Conservation (phyloP, 1,140 invertebrate species). For the Bombus impatiens region DNA sequence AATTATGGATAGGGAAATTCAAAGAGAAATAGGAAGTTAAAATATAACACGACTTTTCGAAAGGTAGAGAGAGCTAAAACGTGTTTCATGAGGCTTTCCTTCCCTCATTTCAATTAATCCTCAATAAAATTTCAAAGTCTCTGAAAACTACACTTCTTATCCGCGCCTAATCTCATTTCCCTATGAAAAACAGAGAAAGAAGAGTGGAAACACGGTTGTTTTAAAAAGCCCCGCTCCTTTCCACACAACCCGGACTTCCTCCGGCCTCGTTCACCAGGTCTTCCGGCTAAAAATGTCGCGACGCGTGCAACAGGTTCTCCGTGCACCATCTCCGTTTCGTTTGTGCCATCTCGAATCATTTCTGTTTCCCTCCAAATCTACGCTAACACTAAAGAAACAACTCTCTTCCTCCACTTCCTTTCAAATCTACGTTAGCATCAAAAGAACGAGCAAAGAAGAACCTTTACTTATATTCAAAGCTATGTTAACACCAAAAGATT, state of each 20-base stretch:
- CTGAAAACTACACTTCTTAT: neutral
- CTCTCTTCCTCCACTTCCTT: neutral
- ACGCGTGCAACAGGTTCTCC: slow-evolving; percentile 58
- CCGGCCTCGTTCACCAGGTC: slow-evolving; percentile 46
- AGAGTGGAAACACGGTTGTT: neutral
- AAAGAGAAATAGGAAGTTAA: neutral
- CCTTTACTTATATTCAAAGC: neutral
- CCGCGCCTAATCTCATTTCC: neutral
- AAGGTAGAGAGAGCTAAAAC: neutral
- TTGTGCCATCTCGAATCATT: neutral
- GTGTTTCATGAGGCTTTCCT: neutral
- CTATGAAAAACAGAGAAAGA: neutral
- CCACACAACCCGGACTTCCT: slow-evolving; percentile 1
- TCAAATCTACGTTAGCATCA: neutral
- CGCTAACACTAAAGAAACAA: neutral
- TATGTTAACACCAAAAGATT: neutral
- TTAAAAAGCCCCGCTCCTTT: neutral
- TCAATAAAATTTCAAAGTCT: neutral
- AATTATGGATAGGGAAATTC: neutral
- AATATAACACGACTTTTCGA: neutral
- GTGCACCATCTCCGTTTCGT: neutral
- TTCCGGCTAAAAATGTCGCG: slow-evolving; percentile 54
- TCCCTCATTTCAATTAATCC: neutral
- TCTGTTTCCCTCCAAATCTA: neutral
- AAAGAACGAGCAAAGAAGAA: neutral